A percentile compares a stretch with the other conserved stretches of the same genome.
Conservation (phyloP, 2,888 invertebrate genomes). For the Drosophila peninsularis region DNA sequence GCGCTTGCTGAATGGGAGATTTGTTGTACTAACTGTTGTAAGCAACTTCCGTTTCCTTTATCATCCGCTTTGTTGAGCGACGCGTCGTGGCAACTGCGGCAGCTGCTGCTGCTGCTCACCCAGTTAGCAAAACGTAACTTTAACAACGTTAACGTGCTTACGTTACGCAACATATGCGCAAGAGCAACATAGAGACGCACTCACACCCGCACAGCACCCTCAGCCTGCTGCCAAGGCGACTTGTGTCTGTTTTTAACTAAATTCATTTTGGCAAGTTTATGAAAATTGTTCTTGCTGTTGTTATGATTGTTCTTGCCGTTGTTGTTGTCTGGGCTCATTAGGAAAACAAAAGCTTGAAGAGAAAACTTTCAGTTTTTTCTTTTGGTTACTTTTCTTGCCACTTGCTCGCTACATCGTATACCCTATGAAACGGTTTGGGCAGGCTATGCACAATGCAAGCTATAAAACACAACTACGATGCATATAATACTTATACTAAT, state of each 20-base stretch:
- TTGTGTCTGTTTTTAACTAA: slow-evolving; percentile 56
- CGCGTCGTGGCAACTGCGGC: slow-evolving; percentile 38
- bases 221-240: slow-evolving; percentile 26
- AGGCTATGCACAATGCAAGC: not conserved
- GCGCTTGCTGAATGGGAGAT: slow-evolving; percentile 26
- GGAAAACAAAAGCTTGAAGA: slow-evolving; percentile 67
- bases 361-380: slow-evolving; percentile 61
- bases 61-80: slow-evolving; percentile 49
- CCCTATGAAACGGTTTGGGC: not conserved
- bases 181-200: slow-evolving; percentile 9
- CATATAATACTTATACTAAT: too few species aligned
- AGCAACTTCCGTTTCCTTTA: slow-evolving; percentile 78
- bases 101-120: slow-evolving; percentile 43
- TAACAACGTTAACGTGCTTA: slow-evolving; percentile 57
- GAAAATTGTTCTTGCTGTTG: slow-evolving; percentile 53
- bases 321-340: slow-evolving; percentile 60
- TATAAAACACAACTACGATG: not conserved
- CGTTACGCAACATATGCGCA: slow-evolving; percentile 70
- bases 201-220: not conserved
- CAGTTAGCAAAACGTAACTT: slow-evolving; percentile 49
- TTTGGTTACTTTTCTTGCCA: slow-evolving; percentile 27
- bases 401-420: slow-evolving; percentile 11
- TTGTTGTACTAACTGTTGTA: slow-evolving; percentile 61
- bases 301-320: slow-evolving; percentile 28
- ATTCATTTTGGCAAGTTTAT: slow-evolving; percentile 75